Conservation (phyloP, 53 echinoderm and acorn worm genomes). For the Echinometra lucunter region DNA sequence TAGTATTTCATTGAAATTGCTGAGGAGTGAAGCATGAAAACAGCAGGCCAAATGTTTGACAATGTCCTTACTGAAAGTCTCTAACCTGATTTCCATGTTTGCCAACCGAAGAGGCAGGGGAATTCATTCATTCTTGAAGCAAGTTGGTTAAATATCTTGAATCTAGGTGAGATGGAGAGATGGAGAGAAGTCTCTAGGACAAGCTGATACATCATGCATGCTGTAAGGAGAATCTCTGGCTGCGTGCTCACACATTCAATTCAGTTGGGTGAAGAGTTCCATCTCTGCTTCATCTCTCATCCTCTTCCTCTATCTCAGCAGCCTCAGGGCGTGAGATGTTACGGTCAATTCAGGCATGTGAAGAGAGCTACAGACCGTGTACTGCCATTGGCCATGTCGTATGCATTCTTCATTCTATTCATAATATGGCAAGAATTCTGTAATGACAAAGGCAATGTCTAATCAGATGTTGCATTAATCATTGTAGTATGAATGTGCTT, state of each 20-base stretch:
- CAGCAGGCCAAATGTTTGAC: constrained; percentile 59
- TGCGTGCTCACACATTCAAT: constrained; percentile 63
- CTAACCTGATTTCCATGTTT: constrained; percentile 62
- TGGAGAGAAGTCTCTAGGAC: constrained; percentile 13
- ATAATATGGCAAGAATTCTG: constrained; percentile 23
- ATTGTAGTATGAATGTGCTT: constrained; percentile 17
- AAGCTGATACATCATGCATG: constrained; percentile 57
- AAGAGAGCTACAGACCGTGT: constrained; percentile 7
- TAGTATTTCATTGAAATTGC: not conserved
- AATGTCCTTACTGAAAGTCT: constrained; percentile 45
- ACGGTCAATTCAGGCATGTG: constrained; percentile 42
- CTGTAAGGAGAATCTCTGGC: not conserved
- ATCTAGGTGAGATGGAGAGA: constrained; percentile 28
- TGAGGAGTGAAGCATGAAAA: constrained; percentile 4
- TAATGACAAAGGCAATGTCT: constrained; percentile 7
- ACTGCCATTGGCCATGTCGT: constrained; percentile 28
- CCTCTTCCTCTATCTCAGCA: not conserved
- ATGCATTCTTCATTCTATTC: not conserved
- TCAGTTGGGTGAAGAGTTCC: constrained; percentile 22
- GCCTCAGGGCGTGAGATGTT: constrained; percentile 12
- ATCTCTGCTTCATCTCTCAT: not conserved
- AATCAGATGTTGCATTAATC: constrained; percentile 43
- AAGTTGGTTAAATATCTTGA: constrained; percentile 38
- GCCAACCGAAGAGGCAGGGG: constrained; percentile 39
- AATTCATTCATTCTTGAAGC: constrained; percentile 53